Percentiles rank a stretch among this genome's conserved stretches.
Conservation (phyloP, 2,113 vertebrate species). For the Colinus virginianus region DNA sequence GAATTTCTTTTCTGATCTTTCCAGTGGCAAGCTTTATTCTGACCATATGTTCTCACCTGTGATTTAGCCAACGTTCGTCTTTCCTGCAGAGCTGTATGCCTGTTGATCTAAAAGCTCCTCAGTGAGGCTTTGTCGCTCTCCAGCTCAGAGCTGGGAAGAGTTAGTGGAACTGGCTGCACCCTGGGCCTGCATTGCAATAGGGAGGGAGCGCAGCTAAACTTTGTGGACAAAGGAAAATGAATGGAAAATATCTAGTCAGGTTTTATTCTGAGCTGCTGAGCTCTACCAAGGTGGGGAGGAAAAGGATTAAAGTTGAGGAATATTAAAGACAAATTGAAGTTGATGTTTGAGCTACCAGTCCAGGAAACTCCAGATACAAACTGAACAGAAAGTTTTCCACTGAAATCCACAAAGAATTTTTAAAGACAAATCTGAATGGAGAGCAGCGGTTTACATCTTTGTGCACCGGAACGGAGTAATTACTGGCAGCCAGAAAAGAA, state of each 20-base stretch:
- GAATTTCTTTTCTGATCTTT: neutral
- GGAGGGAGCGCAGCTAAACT: slow-evolving; percentile 19
- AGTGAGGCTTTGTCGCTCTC: neutral
- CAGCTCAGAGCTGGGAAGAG: neutral
- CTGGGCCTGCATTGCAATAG: neutral
- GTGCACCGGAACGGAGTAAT: slow-evolving; percentile 57
- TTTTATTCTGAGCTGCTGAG: neutral
- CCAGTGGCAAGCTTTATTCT: neutral
- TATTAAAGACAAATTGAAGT: slow-evolving; percentile 53
- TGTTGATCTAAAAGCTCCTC: neutral
- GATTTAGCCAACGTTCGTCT: neutral
- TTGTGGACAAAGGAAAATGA: neutral
- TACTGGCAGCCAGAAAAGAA: slow-evolving; percentile 63
- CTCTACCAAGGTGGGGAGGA: slow-evolving; percentile 22
- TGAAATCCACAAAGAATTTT: slow-evolving; percentile 56
- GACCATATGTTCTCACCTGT: neutral
- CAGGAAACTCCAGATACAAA: slow-evolving; percentile 58
- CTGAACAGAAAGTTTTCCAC: slow-evolving; percentile 57
- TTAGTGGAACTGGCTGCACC: neutral
- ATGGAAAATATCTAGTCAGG: neutral
- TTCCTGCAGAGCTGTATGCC: neutral
- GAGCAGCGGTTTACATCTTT: slow-evolving; percentile 59
- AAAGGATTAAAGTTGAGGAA: slow-evolving; percentile 53
- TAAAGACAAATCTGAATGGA: slow-evolving; percentile 54
- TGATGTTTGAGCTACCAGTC: slow-evolving; percentile 50